phyloP scores from a whole-genome alignment of 2,888 invertebrate species.

The Drosophila paramelanica region DNA sequence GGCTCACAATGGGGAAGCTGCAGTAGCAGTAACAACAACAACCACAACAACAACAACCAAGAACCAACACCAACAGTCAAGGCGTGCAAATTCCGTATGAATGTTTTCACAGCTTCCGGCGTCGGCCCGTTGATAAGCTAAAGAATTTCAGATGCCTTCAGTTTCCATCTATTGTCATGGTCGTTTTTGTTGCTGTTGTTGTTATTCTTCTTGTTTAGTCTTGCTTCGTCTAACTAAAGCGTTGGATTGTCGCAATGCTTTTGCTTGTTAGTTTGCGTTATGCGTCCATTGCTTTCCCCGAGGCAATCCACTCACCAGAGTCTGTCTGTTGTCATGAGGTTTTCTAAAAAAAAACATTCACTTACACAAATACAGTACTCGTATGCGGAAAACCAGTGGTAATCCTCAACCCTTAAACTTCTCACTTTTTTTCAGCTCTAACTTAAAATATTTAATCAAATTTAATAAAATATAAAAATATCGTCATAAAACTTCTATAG shows the following conservation, averaged over 20 bases:
- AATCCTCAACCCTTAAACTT: conserved; percentile 4
- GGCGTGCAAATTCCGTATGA: conserved; percentile 77
- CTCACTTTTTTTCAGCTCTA: background rate
- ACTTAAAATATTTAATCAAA: conserved; percentile 6
- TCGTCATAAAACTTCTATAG: too few species aligned
- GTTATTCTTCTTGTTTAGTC: conserved; percentile 26
- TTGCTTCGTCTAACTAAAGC: conserved; percentile 4
- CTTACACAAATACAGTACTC: conserved; percentile 4
- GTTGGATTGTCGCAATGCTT: conserved; percentile 32
- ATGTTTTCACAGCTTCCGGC: conserved; percentile 77
- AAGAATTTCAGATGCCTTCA: conserved; percentile 73
- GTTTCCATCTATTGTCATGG: conserved; percentile 39
- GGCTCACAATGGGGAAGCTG: conserved; percentile 46
- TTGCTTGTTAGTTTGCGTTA: conserved; percentile 70
- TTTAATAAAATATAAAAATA: too few species aligned
- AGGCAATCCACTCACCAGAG: conserved; percentile 29
- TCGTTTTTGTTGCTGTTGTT: conserved; percentile 26
- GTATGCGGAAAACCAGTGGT: background rate
- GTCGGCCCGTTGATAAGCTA: conserved; percentile 71
- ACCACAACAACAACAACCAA: conserved; percentile 11
- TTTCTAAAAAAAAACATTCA: conserved; percentile 40
- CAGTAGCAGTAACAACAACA: conserved; percentile 7
- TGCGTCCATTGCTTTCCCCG: conserved; percentile 65
- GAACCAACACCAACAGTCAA: conserved; percentile 40
- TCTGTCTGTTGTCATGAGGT: conserved; percentile 31